Conservation (phyloP, 2,113 vertebrate species). For the Bothrops jararaca region DNA sequence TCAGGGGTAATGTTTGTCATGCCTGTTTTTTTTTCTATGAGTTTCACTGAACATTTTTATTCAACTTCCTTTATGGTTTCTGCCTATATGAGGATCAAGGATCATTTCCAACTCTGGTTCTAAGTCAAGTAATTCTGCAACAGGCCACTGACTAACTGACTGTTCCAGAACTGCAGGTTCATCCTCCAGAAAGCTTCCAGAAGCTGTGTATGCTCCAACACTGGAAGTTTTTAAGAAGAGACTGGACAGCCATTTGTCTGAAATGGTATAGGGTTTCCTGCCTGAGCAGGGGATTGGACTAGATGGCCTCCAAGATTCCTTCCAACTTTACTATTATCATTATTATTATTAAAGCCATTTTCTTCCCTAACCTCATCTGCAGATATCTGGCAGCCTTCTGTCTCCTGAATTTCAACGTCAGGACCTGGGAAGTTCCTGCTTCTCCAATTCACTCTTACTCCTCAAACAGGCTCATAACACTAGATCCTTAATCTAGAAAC, state of each 20-base stretch:
- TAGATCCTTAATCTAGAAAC: neutral
- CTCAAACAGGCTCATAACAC: neutral
- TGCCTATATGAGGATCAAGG: neutral
- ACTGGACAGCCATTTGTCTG: no score
- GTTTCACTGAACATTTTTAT: neutral
- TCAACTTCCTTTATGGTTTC: neutral
- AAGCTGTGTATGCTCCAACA: no score
- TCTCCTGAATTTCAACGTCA: neutral
- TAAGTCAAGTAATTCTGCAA: neutral
- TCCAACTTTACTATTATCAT: no score
- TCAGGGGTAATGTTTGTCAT: neutral
- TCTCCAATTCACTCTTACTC: neutral
- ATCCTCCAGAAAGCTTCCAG: neutral
- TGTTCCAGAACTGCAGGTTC: neutral
- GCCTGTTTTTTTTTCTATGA: neutral
- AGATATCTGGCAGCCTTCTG: neutral
- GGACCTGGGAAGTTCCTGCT: neutral
- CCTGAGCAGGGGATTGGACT: no score
- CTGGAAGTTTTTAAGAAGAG: no score
- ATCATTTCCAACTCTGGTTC: neutral
- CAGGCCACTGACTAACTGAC: neutral
- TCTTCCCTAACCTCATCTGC: neutral
- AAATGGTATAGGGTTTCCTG: no score
- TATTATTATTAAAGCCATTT: neutral
- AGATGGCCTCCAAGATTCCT: no score